phyloP scores from a whole-genome alignment of 2,888 invertebrate species.

The Chromoteleia sp. region DNA sequence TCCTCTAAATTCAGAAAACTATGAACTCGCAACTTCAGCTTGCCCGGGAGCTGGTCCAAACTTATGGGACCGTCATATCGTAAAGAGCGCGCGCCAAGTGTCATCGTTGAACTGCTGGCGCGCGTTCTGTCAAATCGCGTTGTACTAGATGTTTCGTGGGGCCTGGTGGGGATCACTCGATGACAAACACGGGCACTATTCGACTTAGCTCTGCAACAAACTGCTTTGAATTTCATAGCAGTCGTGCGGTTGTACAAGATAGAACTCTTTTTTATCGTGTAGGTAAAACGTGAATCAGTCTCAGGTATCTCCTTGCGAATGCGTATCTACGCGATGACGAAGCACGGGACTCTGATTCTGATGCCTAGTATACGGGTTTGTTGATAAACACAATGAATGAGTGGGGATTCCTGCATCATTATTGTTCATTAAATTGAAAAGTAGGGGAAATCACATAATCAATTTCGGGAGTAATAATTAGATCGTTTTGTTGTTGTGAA shows the following conservation, averaged over 20 bases:
- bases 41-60: conserved; percentile 15
- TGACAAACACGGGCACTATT: conserved; percentile 60
- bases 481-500: too few species aligned
- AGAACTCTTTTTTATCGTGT: conserved; percentile 13
- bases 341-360: neutral
- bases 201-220: conserved; percentile 50
- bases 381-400: conserved; percentile 12
- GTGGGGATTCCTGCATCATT: neutral
- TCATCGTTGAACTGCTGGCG: conserved; percentile 60
- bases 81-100: conserved; percentile 59
- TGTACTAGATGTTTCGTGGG: conserved; percentile 37
- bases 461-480: too few species aligned
- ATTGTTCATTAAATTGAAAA: neutral
- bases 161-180: conserved; percentile 47
- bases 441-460: too few species aligned
- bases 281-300: conserved; percentile 48
- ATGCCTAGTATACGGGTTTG: neutral
- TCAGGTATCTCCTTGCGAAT: conserved; percentile 36
- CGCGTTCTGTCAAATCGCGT: conserved; percentile 57
- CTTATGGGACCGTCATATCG: conserved; percentile 44
- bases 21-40: neutral
- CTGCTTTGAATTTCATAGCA: conserved; percentile 49
- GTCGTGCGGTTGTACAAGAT: neutral
- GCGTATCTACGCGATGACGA: conserved; percentile 31
- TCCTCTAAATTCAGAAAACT: too few species aligned